Evolutionary conservation across 1,140 invertebrate genomes (phyloP), one percentile per base, ranked within the genome.

Genomic region (Nomia melanderi): DNA sequence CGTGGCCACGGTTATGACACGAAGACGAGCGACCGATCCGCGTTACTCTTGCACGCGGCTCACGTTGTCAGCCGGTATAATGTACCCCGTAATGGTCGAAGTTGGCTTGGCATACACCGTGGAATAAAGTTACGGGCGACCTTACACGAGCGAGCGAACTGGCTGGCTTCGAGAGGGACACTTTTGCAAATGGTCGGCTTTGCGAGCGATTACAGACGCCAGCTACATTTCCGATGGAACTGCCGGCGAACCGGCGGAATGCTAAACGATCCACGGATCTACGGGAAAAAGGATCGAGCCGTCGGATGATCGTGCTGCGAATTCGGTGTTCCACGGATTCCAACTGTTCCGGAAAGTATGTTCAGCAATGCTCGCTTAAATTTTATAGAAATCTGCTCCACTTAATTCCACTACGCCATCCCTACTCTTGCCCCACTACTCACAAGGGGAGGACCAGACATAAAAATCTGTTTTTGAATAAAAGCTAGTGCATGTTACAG

Each of bases 121-220:
- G 57, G 70, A 50, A 72, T 50, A 72, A 72, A 72, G 70, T 72
- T 72, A 72, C 44, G 57, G 12, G 12, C 54, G 36, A 27, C 57
- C 57, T 50, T 63, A 53, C 29, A 57, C 69, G 9, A 8, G 17
- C 2, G 17, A 33, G 14, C n/a, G 33, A 2, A 17, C 31, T 39
- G 2, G n/a, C 25, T 31, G 27, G 8, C n/a, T 25, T 20, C 17
- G 23, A 1, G 27, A n/a, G 41, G 50, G 41, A 72, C 57, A 72
- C 23, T 63, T 63, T 53, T 72, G 70, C 70, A 53, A 72, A 72
- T 63, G 70, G 57, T 63, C 41, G 70, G 57, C 69, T 72, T 72
- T 50, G 57, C 41, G 41, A 36, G 9, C 69, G 69, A 50, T 72
- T 72, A 62, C 56, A 72, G 17, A 25, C 69, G 57, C 23, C 4